Base-by-base conservation (phyloP, 1,140 invertebrate genomes). In the Chrysopa pallens region DNA sequence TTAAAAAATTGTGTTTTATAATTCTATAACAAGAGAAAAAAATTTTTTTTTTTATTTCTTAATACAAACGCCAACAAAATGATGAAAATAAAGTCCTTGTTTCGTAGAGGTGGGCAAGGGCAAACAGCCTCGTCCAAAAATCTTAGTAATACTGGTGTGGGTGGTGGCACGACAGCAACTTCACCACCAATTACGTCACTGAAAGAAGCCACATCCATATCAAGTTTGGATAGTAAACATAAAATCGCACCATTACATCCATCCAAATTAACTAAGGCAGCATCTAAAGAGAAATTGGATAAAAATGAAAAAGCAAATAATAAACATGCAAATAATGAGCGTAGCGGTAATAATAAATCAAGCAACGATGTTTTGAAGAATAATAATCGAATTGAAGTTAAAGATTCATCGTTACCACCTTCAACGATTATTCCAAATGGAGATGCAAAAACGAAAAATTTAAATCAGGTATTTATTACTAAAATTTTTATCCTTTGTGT, bases 11-110 rank as follows among this genome's bases (percentile, higher is more conserved):
- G 17, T 23, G 17, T 23, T 23, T 23, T 23, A 23, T 23, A 23
- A 23, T 23, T 23, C 17, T 23, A 23, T 23, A 23, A 23, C 17
- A 23, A 23, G 5, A 23, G 5, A 23, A 23, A 23, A 23, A 23
- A 23, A 23, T 23, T 23, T 2, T 23, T 23, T 2, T 23, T 23
- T 23, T 23, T 23, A 23, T 23, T 23, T 23, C 2, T 23, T 23
- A 23, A 23, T n/a, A 23, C 17, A 33, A 4, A 33, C 31, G 31
- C 8, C n/a, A 4, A 33, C 31, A 73, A 70, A 66, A 80, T 80
- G 77, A 80, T 81, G 73, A 81, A 80, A 71, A 76, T 81, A 61
- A 80, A 80, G 73, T 80, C 77, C 55, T 70, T 81, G 58, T 81
- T 81, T 67, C 77, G 78, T 68, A 78, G 78, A 73, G 76, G 76